These are phyloP conservation scores for Drosophila auraria DNA, from an alignment of 1,140 invertebrate species.

Conservation along the genomic window DNA sequence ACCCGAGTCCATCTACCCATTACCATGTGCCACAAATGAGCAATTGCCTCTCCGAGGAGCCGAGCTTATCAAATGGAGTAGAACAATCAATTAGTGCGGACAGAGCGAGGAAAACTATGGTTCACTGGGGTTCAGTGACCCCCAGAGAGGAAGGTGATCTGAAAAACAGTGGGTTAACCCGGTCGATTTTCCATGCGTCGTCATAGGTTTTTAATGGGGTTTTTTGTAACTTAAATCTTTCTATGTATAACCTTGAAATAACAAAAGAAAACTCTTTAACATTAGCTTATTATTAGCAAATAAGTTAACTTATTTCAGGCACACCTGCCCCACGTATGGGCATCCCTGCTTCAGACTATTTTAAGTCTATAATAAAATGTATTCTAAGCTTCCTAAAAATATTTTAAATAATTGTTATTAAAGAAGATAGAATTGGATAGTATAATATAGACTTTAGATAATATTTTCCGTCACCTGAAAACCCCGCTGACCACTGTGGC, in stretches of 20 bases:
- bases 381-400: too few species aligned
- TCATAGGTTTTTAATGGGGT: constrained; percentile 1
- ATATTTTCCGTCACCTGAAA: background rate
- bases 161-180: constrained; percentile 1
- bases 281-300: too few species aligned
- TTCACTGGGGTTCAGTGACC: constrained; percentile 31
- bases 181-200: background rate
- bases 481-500: constrained; percentile 35
- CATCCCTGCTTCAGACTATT: too few species aligned
- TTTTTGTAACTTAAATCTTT: too few species aligned
- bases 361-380: too few species aligned
- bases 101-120: constrained; percentile 22
- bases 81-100: constrained; percentile 47
- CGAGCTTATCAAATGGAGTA: constrained; percentile 47
- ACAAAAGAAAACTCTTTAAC: too few species aligned
- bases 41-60: constrained; percentile 7
- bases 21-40: constrained; percentile 45
- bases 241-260: too few species aligned
- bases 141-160: constrained; percentile 5
- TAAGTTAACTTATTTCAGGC: too few species aligned
- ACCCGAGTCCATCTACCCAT: constrained; percentile 12
- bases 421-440: background rate
- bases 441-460: background rate
- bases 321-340: too few species aligned
- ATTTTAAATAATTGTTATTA: too few species aligned